phyloP scores from a whole-genome alignment of 2,888 invertebrate species.

The Chouioia cunea region DNA sequence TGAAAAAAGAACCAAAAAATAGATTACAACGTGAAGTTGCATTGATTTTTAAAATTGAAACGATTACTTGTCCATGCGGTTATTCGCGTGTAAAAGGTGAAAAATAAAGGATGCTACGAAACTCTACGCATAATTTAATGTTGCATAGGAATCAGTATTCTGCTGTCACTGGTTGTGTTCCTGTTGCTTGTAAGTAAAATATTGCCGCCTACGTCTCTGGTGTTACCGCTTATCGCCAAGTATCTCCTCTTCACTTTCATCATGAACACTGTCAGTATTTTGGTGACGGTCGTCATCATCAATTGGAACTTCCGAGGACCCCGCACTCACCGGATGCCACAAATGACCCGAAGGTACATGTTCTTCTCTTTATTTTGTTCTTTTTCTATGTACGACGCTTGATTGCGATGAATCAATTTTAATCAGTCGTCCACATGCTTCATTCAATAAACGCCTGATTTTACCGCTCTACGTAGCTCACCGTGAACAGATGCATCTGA shows the following conservation, averaged over 20 bases:
- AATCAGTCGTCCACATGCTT: slow-evolving; percentile 22
- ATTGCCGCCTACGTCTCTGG: slow-evolving; percentile 97
- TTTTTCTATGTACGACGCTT: background rate
- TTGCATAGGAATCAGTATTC: slow-evolving; percentile 90
- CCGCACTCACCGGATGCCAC: slow-evolving; percentile 97
- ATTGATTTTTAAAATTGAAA: too few relatives aligned
- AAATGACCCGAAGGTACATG: slow-evolving; percentile 73
- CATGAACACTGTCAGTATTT: slow-evolving; percentile 99
- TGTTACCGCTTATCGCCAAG: slow-evolving; percentile 98
- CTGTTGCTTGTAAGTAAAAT: slow-evolving; percentile 98
- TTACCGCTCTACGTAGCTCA: too few relatives aligned
- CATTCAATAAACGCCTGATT: too few relatives aligned
- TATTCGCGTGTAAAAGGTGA: too few relatives aligned
- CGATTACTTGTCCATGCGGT: too few relatives aligned
- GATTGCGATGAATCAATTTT: slow-evolving; percentile 32
- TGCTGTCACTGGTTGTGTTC: slow-evolving; percentile 99
- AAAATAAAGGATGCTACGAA: too few relatives aligned
- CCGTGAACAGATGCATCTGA: too few relatives aligned
- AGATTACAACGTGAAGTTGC: too few relatives aligned
- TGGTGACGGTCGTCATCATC: slow-evolving; percentile 98
- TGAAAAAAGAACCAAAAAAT: too few relatives aligned
- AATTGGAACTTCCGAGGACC: slow-evolving; percentile 99
- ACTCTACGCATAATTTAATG: too few relatives aligned
- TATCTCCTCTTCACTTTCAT: slow-evolving; percentile 99
- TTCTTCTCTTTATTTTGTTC: background rate